A percentile compares a stretch with the other conserved stretches of the same genome.
Evolutionary conservation across 2,113 vertebrate genomes (phyloP).

Genomic region (Leptosomus discolor): DNA sequence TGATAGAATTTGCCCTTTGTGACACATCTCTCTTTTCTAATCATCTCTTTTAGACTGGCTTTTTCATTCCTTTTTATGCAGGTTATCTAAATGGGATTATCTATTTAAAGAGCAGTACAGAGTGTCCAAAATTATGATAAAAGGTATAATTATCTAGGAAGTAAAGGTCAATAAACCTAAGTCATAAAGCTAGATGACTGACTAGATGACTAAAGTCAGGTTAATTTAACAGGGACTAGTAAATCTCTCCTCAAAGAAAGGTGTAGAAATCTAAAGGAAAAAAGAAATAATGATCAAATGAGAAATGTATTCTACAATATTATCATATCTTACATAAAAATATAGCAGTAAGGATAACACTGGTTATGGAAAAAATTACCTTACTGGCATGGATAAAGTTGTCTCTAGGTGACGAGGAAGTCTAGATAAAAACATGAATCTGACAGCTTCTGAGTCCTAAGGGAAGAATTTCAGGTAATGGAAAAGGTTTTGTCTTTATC

Average conservation of each 20-base stretch:
- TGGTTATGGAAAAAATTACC: neutral
- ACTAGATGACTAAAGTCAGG: neutral
- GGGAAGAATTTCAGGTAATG: constrained; percentile 18
- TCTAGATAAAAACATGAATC: constrained; percentile 28
- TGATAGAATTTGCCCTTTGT: neutral
- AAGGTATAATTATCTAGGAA: neutral
- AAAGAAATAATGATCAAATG: neutral
- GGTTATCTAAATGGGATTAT: neutral
- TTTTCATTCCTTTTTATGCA: neutral
- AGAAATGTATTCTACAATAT: neutral
- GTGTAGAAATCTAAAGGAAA: neutral
- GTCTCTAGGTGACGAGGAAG: constrained; percentile 9
- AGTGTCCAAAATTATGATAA: neutral
- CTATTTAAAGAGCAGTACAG: neutral
- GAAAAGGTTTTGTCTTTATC: constrained; percentile 45
- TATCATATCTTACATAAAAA: neutral
- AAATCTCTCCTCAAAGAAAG: neutral
- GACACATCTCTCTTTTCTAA: neutral
- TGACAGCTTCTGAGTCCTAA: constrained; percentile 9
- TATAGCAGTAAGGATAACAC: neutral
- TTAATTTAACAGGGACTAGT: neutral
- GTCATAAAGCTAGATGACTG: neutral
- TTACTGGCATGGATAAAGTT: neutral
- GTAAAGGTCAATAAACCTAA: neutral
- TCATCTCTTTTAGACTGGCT: neutral